Evolutionary conservation across 2,113 vertebrate species (phyloP).

Genomic region (Onychostoma macrolepis): DNA sequence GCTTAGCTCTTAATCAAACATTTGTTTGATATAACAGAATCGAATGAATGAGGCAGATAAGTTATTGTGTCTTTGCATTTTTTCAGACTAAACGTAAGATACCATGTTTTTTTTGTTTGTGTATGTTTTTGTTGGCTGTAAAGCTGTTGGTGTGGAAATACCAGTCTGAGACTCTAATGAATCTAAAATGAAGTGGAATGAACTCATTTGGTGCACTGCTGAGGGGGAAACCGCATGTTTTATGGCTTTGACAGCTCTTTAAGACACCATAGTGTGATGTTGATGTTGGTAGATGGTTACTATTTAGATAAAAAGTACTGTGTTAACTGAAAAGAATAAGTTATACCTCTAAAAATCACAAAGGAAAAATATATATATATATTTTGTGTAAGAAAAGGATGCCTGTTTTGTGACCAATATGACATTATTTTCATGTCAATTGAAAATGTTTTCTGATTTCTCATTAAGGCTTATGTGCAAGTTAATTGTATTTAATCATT

Average conservation of each 20-base stretch:
- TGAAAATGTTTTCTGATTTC: background rate
- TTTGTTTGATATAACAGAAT: constrained; percentile 22
- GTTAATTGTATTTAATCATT: background rate
- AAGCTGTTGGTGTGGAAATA: background rate
- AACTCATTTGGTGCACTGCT: background rate
- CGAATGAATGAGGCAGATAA: background rate
- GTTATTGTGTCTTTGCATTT: background rate
- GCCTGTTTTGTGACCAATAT: background rate
- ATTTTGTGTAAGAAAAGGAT: background rate
- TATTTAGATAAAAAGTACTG: background rate
- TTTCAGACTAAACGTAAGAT: background rate
- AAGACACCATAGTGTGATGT: background rate
- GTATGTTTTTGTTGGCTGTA: background rate
- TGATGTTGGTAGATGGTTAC: background rate
- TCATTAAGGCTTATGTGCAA: background rate
- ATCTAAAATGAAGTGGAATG: constrained; percentile 1
- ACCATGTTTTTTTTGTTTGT: background rate
- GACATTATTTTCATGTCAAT: background rate
- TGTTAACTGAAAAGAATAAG: background rate
- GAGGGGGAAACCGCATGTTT: background rate
- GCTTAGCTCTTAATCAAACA: constrained; percentile 22
- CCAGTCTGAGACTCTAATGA: background rate
- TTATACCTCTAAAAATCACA: background rate
- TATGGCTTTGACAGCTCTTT: constrained; percentile 10
- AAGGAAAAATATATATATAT: background rate